Conservation (phyloP, 2,888 invertebrate species). For the Chrysomela aeneicollis region DNA sequence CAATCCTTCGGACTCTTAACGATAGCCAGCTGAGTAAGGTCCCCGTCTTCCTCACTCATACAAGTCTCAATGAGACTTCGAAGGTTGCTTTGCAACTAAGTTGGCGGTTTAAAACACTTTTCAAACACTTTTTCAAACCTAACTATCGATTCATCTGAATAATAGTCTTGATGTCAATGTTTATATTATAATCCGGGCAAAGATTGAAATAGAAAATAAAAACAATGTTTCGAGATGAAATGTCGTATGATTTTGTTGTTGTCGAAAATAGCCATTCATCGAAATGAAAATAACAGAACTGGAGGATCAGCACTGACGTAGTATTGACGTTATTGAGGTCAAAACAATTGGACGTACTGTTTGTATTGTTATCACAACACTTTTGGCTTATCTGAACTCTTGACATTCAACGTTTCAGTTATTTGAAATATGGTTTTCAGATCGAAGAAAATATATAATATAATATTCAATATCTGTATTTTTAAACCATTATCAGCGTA, state of each 20-base stretch:
- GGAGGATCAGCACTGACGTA: not conserved
- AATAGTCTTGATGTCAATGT: not conserved
- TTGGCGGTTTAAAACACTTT: too few species aligned
- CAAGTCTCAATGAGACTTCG: too few species aligned
- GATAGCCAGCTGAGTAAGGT: too few species aligned
- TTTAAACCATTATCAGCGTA: too few species aligned
- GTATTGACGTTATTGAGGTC: conserved; percentile 18
- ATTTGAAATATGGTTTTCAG: not conserved
- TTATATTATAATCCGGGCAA: conserved; percentile 2
- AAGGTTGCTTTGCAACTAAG: too few species aligned
- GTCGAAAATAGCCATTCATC: conserved; percentile 15
- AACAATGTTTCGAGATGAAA: conserved; percentile 16
- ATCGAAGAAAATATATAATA: not conserved
- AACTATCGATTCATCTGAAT: too few species aligned
- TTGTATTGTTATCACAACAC: conserved; percentile 8
- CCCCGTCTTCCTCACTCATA: too few species aligned
- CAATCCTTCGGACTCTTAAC: too few species aligned
- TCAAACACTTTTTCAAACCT: too few species aligned
- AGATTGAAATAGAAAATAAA: conserved; percentile 4
- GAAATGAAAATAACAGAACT: conserved; percentile 3
- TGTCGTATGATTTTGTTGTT: conserved; percentile 15
- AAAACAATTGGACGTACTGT: conserved; percentile 12
- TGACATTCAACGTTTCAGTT: conserved; percentile 15
- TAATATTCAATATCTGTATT: too few species aligned
- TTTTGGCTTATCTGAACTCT: conserved; percentile 14